phyloP scores from a whole-genome alignment of 2,888 invertebrate genomes.

The Biston stratarius region DNA sequence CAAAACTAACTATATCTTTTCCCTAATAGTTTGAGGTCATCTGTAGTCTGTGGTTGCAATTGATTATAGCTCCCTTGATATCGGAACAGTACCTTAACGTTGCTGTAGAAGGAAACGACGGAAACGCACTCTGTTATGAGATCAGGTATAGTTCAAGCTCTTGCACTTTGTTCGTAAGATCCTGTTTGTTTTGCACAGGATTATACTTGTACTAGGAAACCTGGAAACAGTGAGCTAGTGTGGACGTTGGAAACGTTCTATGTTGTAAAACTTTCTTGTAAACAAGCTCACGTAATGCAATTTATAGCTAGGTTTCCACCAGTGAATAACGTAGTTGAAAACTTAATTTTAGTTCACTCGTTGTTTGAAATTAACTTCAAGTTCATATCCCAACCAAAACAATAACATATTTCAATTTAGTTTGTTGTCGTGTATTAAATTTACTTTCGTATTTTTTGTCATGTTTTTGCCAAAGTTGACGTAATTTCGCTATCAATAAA shows the following conservation, averaged over 20 bases:
- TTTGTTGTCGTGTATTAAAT: too few relatives aligned
- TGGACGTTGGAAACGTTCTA: conserved; percentile 8
- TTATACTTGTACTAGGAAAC: neutral
- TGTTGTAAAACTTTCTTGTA: conserved; percentile 19
- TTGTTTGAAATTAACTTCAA: neutral
- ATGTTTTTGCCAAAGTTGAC: too few relatives aligned
- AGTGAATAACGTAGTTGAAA: neutral
- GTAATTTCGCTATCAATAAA: neutral
- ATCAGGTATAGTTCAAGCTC: conserved; percentile 31
- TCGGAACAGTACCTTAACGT: conserved; percentile 18
- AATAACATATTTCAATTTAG: too few relatives aligned
- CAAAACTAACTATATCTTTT: neutral
- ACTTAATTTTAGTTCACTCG: neutral
- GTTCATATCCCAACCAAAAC: too few relatives aligned
- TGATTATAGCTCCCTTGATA: neutral
- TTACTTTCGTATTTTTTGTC: too few relatives aligned
- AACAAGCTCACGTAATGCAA: conserved; percentile 31
- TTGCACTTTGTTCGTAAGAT: conserved; percentile 39
- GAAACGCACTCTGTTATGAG: conserved; percentile 23
- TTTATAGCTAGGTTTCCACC: conserved; percentile 9
- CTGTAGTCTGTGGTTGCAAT: neutral
- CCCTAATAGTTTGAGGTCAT: neutral
- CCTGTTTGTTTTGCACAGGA: conserved; percentile 44
- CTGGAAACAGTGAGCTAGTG: conserved; percentile 12
- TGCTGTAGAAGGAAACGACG: conserved; percentile 34